Evolutionary conservation across 1,140 invertebrate genomes (phyloP).

Genomic region (Apolygus lucorum): DNA sequence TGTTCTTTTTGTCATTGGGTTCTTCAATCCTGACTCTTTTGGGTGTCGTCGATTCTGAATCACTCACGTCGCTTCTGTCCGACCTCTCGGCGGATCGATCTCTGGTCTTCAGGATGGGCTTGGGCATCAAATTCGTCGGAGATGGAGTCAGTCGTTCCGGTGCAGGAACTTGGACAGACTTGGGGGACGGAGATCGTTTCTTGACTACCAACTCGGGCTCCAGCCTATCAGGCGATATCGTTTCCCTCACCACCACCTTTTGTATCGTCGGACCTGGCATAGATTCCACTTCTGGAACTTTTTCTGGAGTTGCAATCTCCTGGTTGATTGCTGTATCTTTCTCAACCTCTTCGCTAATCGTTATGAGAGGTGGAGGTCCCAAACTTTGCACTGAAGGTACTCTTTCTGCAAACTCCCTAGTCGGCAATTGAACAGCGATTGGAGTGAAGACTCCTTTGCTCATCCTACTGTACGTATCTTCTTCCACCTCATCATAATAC

Average conservation of each 20-base stretch:
- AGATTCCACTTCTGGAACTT: too few relatives aligned
- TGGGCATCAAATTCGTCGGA: constrained; percentile 22
- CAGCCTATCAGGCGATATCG: not conserved
- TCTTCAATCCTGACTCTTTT: constrained; percentile 34
- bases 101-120: constrained; percentile 32
- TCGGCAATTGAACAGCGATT: not conserved
- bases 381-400: not conserved
- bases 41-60: constrained; percentile 19
- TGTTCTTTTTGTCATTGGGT: constrained; percentile 27
- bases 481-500: constrained; percentile 26
- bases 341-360: not conserved
- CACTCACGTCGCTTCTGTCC: constrained; percentile 13
- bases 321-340: not conserved
- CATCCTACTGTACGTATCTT: constrained; percentile 33
- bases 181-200: constrained; percentile 4
- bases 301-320: constrained; percentile 10
- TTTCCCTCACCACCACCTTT: not conserved
- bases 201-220: not conserved
- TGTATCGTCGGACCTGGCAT: too few relatives aligned
- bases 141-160: constrained; percentile 19
- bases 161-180: constrained; percentile 19
- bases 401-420: not conserved
- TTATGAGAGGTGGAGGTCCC: not conserved
- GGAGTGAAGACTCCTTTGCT: constrained; percentile 20
- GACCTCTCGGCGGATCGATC: not conserved